Evolutionary conservation across 2,113 vertebrate species (phyloP).

Genomic region (Pseudopodoces humilis): DNA sequence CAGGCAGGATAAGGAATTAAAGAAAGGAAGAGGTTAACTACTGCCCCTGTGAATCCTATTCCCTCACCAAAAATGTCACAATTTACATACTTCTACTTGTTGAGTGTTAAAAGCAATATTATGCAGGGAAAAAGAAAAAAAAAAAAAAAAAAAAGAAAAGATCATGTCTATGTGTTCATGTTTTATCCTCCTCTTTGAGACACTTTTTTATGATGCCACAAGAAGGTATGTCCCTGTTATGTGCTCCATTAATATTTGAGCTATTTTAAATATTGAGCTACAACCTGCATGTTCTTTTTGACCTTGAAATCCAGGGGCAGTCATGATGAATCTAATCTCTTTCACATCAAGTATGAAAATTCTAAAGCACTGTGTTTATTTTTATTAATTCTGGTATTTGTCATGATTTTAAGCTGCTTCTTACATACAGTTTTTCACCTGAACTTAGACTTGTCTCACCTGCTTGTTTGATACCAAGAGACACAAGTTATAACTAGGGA

Average conservation of each 20-base stretch:
- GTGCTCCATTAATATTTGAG: neutral
- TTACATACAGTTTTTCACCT: neutral
- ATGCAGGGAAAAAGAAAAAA: neutral
- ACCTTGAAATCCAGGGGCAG: neutral
- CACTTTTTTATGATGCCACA: neutral
- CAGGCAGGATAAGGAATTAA: neutral
- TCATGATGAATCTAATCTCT: neutral
- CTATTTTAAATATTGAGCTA: neutral
- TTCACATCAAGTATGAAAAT: neutral
- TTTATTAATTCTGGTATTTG: neutral
- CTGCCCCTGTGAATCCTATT: neutral
- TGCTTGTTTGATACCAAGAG: neutral
- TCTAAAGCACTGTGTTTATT: neutral
- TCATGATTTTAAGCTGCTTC: neutral
- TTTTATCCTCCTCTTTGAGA: neutral
- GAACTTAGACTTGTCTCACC: neutral
- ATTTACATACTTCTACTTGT: neutral
- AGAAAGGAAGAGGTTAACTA: neutral
- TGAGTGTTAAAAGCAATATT: neutral
- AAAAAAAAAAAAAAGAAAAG: neutral
- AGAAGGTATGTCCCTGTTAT: neutral
- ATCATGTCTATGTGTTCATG: accelerated
- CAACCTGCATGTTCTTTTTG: neutral
- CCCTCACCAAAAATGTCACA: neutral
- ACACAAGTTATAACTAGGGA: neutral